These are phyloP conservation scores for Ernsta delagoae DNA, from an alignment of 2,888 invertebrate genomes.

Conservation along the genomic window DNA sequence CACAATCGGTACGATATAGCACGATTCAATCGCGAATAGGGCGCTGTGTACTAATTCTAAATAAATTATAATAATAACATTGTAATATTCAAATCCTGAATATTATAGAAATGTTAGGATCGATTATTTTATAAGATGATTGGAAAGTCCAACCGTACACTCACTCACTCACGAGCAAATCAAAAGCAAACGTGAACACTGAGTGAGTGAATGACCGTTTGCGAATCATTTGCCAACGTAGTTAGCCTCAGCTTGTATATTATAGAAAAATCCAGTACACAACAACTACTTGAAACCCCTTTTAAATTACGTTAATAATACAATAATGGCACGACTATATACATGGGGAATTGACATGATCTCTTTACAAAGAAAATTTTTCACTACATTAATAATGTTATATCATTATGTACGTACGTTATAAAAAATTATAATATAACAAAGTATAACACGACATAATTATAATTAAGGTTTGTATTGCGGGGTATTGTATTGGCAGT, in stretches of 20 bases:
- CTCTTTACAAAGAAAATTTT: constrained; percentile 57
- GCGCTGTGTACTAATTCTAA: constrained; percentile 53
- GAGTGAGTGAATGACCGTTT: constrained; percentile 14
- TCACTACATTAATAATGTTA: constrained; percentile 47
- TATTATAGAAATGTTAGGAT: constrained; percentile 54
- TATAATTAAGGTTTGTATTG: neutral
- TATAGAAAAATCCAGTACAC: constrained; percentile 57
- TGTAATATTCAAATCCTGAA: constrained; percentile 59
- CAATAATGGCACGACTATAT: constrained; percentile 80
- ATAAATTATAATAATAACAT: constrained; percentile 59
- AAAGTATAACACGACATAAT: constrained; percentile 6
- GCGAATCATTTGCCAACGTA: constrained; percentile 36
- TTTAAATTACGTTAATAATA: constrained; percentile 60
- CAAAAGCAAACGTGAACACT: neutral
- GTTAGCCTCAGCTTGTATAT: constrained; percentile 56
- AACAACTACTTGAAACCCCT: constrained; percentile 62
- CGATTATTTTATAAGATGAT: constrained; percentile 29
- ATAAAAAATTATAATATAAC: constrained; percentile 15
- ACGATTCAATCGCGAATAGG: constrained; percentile 36
- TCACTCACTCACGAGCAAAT: neutral
- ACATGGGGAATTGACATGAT: constrained; percentile 82
- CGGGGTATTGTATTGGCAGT: constrained; percentile 21
- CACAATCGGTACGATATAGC: constrained; percentile 21
- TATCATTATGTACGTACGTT: constrained; percentile 40
- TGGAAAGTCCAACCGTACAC: constrained; percentile 34